phyloP scores from a whole-genome alignment of 2,888 invertebrate species.

The Drosophila mayaguana region DNA sequence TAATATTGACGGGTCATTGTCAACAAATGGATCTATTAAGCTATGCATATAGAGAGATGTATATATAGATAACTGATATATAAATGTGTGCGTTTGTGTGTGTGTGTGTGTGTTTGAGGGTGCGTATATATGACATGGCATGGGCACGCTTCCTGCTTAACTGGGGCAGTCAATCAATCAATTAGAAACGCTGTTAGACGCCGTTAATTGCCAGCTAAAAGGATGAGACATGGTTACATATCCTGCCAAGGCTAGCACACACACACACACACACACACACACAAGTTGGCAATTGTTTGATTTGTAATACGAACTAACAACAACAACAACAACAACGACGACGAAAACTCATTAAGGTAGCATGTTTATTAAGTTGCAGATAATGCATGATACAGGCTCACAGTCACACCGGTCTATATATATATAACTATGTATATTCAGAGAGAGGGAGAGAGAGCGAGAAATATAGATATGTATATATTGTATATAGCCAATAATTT shows the following conservation, averaged over 20 bases:
- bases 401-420: constrained; percentile 5
- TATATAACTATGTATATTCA: background rate
- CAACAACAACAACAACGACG: constrained; percentile 13
- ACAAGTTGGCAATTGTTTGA: constrained; percentile 38
- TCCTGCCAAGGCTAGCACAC: constrained; percentile 18
- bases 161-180: constrained; percentile 55
- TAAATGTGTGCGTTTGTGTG: background rate
- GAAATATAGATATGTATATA: too few relatives aligned
- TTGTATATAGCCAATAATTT: background rate
- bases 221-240: constrained; percentile 33
- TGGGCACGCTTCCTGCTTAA: constrained; percentile 15
- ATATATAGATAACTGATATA: background rate
- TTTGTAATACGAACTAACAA: constrained; percentile 48
- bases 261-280: background rate
- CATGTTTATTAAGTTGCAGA: constrained; percentile 29
- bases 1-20: constrained; percentile 48
- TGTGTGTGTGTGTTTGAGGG: background rate
- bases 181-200: constrained; percentile 50
- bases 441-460: background rate
- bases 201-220: constrained; percentile 48
- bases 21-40: constrained; percentile 26
- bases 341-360: constrained; percentile 43
- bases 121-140: background rate
- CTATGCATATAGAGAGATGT: background rate
- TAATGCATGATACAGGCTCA: constrained; percentile 16